Evolutionary conservation across 2,797 vertebrate species (phyloP), one percentile per base, ranked within the genome.

Genomic region (Ptychadena robeensis): DNA sequence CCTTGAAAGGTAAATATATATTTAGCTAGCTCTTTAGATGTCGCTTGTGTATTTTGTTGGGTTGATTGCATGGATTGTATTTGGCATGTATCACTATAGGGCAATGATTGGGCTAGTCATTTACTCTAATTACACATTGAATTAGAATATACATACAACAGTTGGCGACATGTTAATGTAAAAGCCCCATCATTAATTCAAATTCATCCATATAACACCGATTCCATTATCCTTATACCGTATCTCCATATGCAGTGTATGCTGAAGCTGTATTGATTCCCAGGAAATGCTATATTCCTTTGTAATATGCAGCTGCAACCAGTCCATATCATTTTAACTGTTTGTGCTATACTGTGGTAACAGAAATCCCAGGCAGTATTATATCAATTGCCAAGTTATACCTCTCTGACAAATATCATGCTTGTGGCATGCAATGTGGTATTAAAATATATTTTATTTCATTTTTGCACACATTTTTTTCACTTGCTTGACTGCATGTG

Each of bases 1-100:
- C 53, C 40, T 34, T 75, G 53, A 85, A 77, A 85, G 82, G 82
- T 85, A 85, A 82, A 76, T 77, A 53, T 25, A 65, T 77, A 34
- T 59, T 65, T 72, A 66, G 48, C 28, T 40, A 32, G 27, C 14
- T 57, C 15, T 68, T 5, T 37, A 27, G 34, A 75, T 48, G 27
- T 27, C 44, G 25, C 35, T 27, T 22, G 27, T 64, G 35, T 38
- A 30, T 27, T 11, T 73, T 38, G 22, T 10, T 34, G 10, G 9
- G 0, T 2, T 31, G n/a, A 11, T 25, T 27, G 32, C 32, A 66
- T 32, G 12, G 30, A 22, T 57, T 11, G 10, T 11, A 25, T 32
- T 70, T 14, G 12, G 31, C 57, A 32, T 64, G 1, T 38, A 9
- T 4, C 37, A 38, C 37, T 9, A 6, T 63, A 2, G 6, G 11